A percentile compares a stretch with the other conserved stretches of the same genome.
Evolutionary conservation across 2,888 invertebrate species (phyloP).

Genomic region (Xanthia icteritia): DNA sequence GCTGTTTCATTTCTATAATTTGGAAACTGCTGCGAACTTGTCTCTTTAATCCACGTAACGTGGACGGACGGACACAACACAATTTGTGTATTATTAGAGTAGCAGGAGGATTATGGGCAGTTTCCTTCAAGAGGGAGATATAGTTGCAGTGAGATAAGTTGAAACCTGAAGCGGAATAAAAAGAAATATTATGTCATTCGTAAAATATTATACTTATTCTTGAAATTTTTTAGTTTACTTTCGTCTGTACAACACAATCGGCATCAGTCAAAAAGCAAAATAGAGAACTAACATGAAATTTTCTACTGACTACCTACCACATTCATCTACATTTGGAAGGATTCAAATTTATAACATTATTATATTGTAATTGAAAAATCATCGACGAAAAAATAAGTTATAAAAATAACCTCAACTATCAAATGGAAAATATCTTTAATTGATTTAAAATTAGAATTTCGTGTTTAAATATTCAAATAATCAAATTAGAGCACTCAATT

Average conservation of each 20-base stretch:
- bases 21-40: constrained; percentile 17
- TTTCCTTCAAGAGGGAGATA: constrained; percentile 59
- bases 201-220: neutral
- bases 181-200: neutral
- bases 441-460: no score
- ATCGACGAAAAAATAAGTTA: neutral
- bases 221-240: neutral
- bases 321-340: neutral
- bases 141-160: constrained; percentile 22
- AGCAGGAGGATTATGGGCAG: constrained; percentile 60
- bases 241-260: neutral
- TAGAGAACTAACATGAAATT: neutral
- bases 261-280: neutral
- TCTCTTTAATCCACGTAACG: constrained; percentile 32
- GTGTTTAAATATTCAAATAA: no score
- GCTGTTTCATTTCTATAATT: constrained; percentile 37
- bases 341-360: no score
- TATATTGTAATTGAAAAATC: no score
- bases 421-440: neutral
- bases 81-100: constrained; percentile 64
- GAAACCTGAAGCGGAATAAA: constrained; percentile 7
- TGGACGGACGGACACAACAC: constrained; percentile 56
- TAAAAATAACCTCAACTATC: neutral
- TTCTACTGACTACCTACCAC: neutral
- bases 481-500: no score